Base-by-base conservation (phyloP, 2,113 vertebrate species). In the Garra rufa region DNA sequence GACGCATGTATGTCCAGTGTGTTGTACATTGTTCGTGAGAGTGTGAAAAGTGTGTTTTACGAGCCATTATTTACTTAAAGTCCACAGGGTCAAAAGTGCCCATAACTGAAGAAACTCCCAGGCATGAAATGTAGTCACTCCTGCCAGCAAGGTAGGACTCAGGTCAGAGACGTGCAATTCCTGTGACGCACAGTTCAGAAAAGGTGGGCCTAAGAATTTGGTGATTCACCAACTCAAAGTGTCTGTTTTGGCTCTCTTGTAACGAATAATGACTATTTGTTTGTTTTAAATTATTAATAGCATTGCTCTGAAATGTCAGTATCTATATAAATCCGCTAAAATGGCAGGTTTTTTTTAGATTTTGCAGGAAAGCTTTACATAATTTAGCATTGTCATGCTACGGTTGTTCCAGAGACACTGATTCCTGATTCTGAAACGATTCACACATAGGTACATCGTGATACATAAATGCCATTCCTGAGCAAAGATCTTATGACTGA, bases 81-180 rank as follows among this genome's bases (percentile, higher is more conserved):
- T 57, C 3, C 52, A 57, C 52, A 57, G 52, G 21, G 67, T 69
- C 17, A 38, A 38, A 38, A 38, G 61, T 65, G 30, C 30, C 30
- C 8, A 17, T 67, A 34, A 3, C 65, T 69, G 65, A 69, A 70
- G 67, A 41, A 70, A 41, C 67, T 50, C 7, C 43, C 14, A 48
- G 24, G 11, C 71, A 17, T 48, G 71, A 74, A 28, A 74, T 75
- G n/a, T 15, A 28, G 44, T 75, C 24, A 50, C 15, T 30, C n/a
- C 24, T 75, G 71, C 44, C 24, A 75, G n/a, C 48, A 44, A 75
- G 14, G 71, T 0, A 75, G 26, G 71, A 75, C 24, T 75, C 44
- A 50, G 17, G 13, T 48, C 24, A 48, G 24, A 28, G 71, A 48
- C 3, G 41, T 75, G 41, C n/a, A 48, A 43, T 74, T 44, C 2